phyloP scores from a whole-genome alignment of 2,888 invertebrate genomes.

The Ectropis crepuscularia region DNA sequence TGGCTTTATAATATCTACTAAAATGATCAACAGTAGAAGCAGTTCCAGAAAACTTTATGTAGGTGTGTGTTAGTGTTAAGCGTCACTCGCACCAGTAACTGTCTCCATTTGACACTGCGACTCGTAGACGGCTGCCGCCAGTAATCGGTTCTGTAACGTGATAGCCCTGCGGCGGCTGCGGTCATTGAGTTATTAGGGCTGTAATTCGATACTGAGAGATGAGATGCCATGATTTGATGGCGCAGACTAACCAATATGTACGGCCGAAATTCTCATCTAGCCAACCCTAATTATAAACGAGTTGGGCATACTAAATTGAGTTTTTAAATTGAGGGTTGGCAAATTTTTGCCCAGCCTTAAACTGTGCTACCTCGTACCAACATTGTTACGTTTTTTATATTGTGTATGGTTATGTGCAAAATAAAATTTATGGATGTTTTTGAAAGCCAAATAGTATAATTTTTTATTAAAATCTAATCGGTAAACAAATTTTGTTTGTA shows the following conservation, averaged over 20 bases:
- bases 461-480: too few relatives aligned
- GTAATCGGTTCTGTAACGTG: constrained; percentile 38
- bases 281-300: too few relatives aligned
- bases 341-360: too few relatives aligned
- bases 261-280: too few relatives aligned
- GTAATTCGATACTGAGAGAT: constrained; percentile 23
- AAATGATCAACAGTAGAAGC: not conserved
- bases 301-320: too few relatives aligned
- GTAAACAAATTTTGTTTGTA: too few relatives aligned
- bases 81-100: not conserved
- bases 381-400: too few relatives aligned
- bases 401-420: too few relatives aligned
- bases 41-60: not conserved
- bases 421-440: too few relatives aligned
- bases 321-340: too few relatives aligned
- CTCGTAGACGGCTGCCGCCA: constrained; percentile 32
- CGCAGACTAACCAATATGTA: not conserved
- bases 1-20: not conserved
- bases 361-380: too few relatives aligned
- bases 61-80: not conserved
- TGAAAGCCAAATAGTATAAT: too few relatives aligned
- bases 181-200: constrained; percentile 35
- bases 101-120: constrained; percentile 3
- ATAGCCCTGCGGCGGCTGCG: constrained; percentile 24
- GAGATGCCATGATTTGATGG: constrained; percentile 13